Evolutionary conservation across 1,140 invertebrate species (phyloP), one percentile per base, ranked within the genome.

Genomic region (Anastrepha ludens): DNA sequence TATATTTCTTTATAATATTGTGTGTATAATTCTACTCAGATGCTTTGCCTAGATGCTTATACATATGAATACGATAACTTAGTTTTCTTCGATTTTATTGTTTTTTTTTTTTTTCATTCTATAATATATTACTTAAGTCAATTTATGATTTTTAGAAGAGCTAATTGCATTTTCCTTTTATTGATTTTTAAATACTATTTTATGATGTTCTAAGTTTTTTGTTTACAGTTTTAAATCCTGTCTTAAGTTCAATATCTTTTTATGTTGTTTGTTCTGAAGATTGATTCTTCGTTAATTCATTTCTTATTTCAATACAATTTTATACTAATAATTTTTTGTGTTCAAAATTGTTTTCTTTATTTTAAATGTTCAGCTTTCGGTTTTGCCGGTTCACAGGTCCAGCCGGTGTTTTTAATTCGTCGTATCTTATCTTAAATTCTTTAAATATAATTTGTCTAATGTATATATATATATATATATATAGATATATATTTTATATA

Each of bases 401-500:
- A 81, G 74, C 74, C 74, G 74, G 74, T 81, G 74, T 81, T 81
- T 81, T 81, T 81, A 81, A 81, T 81, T 81, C 74, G 74, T 81
- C 74, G 44, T 81, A 62, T 86, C 85, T 86, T 62, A 62, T 41
- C 62, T 62, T 86, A 86, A 86, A 60, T 86, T 86, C 60, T 60
- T 60, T 62, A 55, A 55, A 60, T 58, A 86, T 86, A 62, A 60
- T 86, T 86, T 86, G 85, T 86, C 60, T 86, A 86, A 20, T 60
- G 41, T 74, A 74, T 74, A 81, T 81, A 55, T 78, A 78, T 78
- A 78, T 78, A 78, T 78, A 78, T 78, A 78, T 81, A 81, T 55
- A 55, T 81, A 81, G 47, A 81, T 81, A 81, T 29, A 90, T 91
- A 91, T 90, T 89, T 91, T 91, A 90, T 88, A 88, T 86, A 87